A percentile compares a stretch with the other conserved stretches of the same genome.
Evolutionary conservation across 1,140 invertebrate species (phyloP).

Genomic region (Dreissena polymorpha): DNA sequence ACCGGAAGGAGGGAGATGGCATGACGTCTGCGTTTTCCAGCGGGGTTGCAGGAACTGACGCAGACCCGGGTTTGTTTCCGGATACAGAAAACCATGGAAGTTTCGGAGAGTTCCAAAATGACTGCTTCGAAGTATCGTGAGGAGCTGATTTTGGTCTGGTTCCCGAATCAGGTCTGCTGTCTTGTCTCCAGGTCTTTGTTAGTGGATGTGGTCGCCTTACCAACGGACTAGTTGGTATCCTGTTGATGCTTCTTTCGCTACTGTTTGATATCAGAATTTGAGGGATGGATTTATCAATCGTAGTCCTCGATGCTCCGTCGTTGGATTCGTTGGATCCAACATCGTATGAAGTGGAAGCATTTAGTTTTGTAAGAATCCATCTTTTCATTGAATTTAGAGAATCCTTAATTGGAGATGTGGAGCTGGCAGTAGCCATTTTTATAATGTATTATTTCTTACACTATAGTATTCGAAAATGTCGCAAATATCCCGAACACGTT

Average conservation of each 20-base stretch:
- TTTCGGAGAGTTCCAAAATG: no score
- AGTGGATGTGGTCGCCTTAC: constrained; percentile 18
- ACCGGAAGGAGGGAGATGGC: no score
- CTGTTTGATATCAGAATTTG: constrained; percentile 33
- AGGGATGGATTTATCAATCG: background rate
- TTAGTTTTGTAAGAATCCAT: constrained; percentile 22
- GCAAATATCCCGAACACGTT: no score
- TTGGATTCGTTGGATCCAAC: background rate
- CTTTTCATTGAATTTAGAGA: constrained; percentile 22
- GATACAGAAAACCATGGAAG: no score
- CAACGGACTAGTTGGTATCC: constrained; percentile 10
- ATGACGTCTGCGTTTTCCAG: background rate
- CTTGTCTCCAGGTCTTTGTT: constrained; percentile 18
- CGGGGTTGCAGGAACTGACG: background rate
- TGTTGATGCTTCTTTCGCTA: constrained; percentile 35
- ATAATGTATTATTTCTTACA: background rate
- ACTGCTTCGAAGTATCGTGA: no score
- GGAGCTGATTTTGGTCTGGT: no score
- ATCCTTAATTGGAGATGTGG: background rate
- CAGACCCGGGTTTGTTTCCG: background rate
- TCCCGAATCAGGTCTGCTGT: background rate
- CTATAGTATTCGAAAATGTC: no score
- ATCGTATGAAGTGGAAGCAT: background rate
- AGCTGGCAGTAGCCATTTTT: background rate
- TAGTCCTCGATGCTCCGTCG: background rate